phyloP scores from a whole-genome alignment of 2,113 vertebrate species.

The Mustelus asterias region DNA sequence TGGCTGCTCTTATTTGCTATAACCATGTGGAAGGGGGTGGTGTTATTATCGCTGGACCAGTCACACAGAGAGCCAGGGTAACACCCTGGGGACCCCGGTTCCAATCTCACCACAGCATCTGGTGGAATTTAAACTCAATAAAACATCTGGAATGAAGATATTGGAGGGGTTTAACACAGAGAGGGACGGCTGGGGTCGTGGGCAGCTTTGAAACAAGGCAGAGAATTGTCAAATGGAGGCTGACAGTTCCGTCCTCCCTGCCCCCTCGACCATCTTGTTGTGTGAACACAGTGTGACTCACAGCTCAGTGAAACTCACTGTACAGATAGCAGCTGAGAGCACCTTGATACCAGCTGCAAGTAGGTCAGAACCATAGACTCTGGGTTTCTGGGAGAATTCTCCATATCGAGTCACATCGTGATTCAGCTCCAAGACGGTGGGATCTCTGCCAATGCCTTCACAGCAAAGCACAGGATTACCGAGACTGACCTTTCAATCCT shows the following conservation, averaged over 20 bases:
- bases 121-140: too few species aligned
- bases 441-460: too few species aligned
- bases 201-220: background rate
- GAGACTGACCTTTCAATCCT: background rate
- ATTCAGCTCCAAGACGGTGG: background rate
- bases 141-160: background rate
- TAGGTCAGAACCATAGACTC: background rate
- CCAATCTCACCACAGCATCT: too few species aligned
- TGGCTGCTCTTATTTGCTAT: background rate
- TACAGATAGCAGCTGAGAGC: background rate
- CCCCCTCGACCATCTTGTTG: background rate
- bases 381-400: background rate
- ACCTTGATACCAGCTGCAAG: background rate
- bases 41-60: too few species aligned
- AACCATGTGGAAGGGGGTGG: background rate
- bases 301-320: background rate
- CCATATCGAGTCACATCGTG: background rate
- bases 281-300: background rate
- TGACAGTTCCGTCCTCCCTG: background rate
- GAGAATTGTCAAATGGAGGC: background rate
- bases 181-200: background rate
- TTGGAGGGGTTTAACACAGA: background rate
- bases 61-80: too few species aligned
- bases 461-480: background rate
- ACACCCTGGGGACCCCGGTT: too few species aligned